A percentile compares a stretch with the other conserved stretches of the same genome.
Conservation (phyloP, 2,113 vertebrate genomes). For the Tiliqua scincoides region DNA sequence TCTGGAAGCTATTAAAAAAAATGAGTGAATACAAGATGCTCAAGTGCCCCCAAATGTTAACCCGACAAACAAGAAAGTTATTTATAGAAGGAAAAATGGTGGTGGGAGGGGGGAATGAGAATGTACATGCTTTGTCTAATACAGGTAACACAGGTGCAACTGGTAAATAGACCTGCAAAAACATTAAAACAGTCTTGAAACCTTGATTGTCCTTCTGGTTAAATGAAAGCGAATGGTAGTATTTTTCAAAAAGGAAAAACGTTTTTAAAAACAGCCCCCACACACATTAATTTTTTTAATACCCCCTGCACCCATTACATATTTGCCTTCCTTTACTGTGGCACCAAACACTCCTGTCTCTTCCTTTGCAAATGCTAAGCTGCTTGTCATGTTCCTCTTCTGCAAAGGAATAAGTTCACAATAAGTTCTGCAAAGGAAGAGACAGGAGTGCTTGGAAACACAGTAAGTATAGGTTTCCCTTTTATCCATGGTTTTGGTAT, state of each 20-base stretch:
- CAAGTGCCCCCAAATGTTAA: constrained; percentile 12
- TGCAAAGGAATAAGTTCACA: too few relatives aligned
- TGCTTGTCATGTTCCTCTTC: too few relatives aligned
- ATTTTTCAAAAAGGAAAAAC: background rate
- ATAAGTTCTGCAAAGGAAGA: too few relatives aligned
- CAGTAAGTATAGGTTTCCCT: too few relatives aligned
- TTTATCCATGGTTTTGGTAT: too few relatives aligned
- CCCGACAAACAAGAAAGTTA: constrained; percentile 32
- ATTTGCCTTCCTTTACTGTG: too few relatives aligned
- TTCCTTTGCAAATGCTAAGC: too few relatives aligned
- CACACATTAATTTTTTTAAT: too few relatives aligned
- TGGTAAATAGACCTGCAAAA: background rate
- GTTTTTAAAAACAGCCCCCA: background rate
- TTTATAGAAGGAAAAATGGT: constrained; percentile 24
- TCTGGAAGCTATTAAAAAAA: background rate
- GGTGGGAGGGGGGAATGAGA: constrained; percentile 40
- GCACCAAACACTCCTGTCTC: too few relatives aligned
- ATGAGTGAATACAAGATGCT: background rate
- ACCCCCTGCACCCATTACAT: background rate
- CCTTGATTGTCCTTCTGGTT: background rate
- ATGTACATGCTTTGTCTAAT: constrained; percentile 23
- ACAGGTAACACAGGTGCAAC: background rate
- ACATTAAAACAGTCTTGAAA: background rate
- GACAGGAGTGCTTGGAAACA: too few relatives aligned
- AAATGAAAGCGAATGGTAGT: background rate